Conservation (phyloP, 2,888 invertebrate genomes). For the Molanna angustata region DNA sequence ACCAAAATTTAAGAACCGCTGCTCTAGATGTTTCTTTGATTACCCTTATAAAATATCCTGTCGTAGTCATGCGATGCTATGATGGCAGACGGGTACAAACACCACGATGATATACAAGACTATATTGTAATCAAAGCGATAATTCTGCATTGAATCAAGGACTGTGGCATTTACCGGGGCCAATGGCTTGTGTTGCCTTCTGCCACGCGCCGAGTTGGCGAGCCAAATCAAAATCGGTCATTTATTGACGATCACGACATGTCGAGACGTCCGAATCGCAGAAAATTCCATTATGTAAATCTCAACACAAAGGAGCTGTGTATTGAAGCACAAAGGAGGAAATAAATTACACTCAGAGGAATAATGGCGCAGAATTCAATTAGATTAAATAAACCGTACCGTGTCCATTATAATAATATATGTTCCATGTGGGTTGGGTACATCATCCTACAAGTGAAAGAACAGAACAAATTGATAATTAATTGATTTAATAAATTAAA, state of each 20-base stretch:
- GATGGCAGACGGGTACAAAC: no score
- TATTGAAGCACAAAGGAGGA: background rate
- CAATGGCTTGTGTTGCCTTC: background rate
- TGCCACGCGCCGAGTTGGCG: slow-evolving; percentile 7
- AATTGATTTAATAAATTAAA: no score
- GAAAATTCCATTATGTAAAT: slow-evolving; percentile 5
- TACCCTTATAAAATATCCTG: no score
- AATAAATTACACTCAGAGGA: background rate
- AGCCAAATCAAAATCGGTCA: slow-evolving; percentile 8
- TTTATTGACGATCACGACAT: slow-evolving; percentile 9
- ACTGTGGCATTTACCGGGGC: background rate
- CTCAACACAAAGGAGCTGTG: background rate
- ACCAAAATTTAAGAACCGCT: no score
- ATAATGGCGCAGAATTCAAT: background rate
- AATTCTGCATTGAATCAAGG: background rate
- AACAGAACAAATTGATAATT: background rate
- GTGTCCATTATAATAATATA: background rate
- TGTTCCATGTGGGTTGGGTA: no score
- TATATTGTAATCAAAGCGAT: no score
- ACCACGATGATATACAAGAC: no score
- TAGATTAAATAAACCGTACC: background rate
- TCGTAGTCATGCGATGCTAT: no score
- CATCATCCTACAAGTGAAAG: no score
- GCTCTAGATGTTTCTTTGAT: no score
- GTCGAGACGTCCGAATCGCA: background rate